Base-by-base conservation (phyloP, 1,140 invertebrate genomes). In the Macrosteles quadrilineatus region DNA sequence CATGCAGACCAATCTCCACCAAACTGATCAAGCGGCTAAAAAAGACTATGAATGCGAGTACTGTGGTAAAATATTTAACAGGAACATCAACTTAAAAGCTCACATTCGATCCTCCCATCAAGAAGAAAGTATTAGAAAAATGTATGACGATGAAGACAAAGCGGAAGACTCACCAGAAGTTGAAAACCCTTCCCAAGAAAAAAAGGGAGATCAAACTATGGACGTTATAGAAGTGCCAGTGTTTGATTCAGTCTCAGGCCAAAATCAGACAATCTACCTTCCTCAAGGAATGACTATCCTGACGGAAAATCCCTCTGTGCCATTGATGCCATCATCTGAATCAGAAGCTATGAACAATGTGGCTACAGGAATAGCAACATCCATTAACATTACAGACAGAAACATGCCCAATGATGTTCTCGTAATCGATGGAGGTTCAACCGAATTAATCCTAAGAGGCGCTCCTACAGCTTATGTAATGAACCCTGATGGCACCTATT, bases 61-160 rank as follows among this genome's bases (percentile, higher is more conserved):
- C 75, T 91, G 90, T 77, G 81, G 84, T 45, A 88, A 87, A 77
- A 80, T 84, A 64, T 89, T 90, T 74, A 82, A 86, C 32, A 82
- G 88, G 45, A 86, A 87, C 73, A 79, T 82, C 6, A 87, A 87
- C 76, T 79, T 91, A 17, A 90, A 89, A 78, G 83, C 85, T 19
- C 90, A 91, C 77, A 81, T 90, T 72, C 85, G 86, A 76, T 81
- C 81, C 6, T 78, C 83, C 74, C 89, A 91, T 75, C 85, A 86
- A 76, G 80, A 84, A 69, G 83, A 85, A 65, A 65, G 21, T 70
- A 59, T 27, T 9, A 40, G 45, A 69, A 47, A 72, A 21, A 25
- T 55, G 21, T 65, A 75, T 43, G 77, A 77, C 63, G 76, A 74
- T 32, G 73, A 75, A 63, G 76, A 75, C 12, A 55, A 64, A 73